Evolutionary conservation across 2,113 vertebrate species (phyloP), one percentile per base, ranked within the genome.

Genomic region (Eleginops maclovinus): DNA sequence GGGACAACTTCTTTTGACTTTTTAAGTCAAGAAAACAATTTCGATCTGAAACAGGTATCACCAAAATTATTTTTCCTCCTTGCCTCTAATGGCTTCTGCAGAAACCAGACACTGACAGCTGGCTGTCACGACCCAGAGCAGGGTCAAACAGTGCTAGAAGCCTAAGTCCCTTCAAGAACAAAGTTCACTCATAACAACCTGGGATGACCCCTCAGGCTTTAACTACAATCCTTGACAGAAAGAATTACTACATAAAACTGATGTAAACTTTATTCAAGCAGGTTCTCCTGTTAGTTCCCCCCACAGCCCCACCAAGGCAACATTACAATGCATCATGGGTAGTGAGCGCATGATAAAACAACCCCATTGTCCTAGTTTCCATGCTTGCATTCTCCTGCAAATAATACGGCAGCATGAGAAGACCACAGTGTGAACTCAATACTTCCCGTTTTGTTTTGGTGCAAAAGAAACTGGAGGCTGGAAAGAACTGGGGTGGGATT

Each of bases 401-500:
- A 88, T 82, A 88, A 79, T 68, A 69, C 46, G 7, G 65, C 66
- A 59, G 75, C 79, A 70, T 65, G 75, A 84, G 73, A 40, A 46
- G 75, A 88, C 81, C 79, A 68, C 72, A 63, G 79, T 3, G 64
- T 58, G 75, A 92, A 85, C 71, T 82, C 65, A 87, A 88, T 90
- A 86, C 81, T 82, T 82, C 58, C 63, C 4, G 36, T 83, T 89
- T 89, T 84, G 80, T 75, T 87, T 74, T 16, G 77, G 31, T 36
- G 76, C 1, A 77, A 63, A 64, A 59, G 62, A 73, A 67, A 55
- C 83, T 59, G 22, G 22, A 69, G 81, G 75, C 82, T 85, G 82
- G 79, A 77, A 91, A 78, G 74, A 83, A 82, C 90, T 84, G 84
- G 76, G 71, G 75, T 36, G 8, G 73, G 87, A 90, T 87, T 87